These are phyloP conservation scores for Drosophila ambigua DNA, from an alignment of 1,140 invertebrate genomes.

Conservation along the genomic window DNA sequence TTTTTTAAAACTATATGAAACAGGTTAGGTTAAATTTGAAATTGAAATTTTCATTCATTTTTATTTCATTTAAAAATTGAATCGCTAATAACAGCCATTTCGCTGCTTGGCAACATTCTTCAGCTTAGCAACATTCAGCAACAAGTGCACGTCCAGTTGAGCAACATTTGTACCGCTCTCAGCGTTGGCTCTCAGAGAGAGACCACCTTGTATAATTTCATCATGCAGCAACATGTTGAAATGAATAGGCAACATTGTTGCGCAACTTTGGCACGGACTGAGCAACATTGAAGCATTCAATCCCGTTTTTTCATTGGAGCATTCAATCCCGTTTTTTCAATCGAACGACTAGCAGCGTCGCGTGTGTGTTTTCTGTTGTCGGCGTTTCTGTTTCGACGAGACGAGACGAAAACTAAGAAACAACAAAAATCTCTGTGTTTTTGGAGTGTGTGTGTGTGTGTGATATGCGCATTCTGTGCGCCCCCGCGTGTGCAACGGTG, in stretches of 20 bases:
- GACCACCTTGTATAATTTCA: no score
- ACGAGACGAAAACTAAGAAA: constrained; percentile 13
- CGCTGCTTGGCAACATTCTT: not conserved
- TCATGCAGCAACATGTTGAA: no score
- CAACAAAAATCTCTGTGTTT: constrained; percentile 34
- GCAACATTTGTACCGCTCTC: not conserved
- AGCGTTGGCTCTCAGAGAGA: no score
- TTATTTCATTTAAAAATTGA: no score
- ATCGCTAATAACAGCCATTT: no score
- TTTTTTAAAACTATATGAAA: no score
- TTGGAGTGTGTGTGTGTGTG: constrained; percentile 21
- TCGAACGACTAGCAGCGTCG: constrained; percentile 18
- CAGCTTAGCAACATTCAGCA: constrained; percentile 8
- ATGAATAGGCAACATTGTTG: no score
- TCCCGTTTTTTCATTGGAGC: constrained; percentile 38
- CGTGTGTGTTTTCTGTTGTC: not conserved
- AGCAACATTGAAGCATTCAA: constrained; percentile 14
- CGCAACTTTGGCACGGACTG: no score
- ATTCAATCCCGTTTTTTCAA: constrained; percentile 46
- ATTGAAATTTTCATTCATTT: no score
- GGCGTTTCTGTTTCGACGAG: no score
- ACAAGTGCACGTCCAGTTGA: constrained; percentile 9
- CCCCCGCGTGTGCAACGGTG: not conserved
- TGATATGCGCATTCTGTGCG: constrained; percentile 1
- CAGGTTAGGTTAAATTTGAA: no score